A percentile compares a stretch with the other conserved stretches of the same genome.
These are phyloP conservation scores for Zoanthus solanderi DNA, from an alignment of 92 coral and sea anemone genomes.

Conservation along the genomic window DNA sequence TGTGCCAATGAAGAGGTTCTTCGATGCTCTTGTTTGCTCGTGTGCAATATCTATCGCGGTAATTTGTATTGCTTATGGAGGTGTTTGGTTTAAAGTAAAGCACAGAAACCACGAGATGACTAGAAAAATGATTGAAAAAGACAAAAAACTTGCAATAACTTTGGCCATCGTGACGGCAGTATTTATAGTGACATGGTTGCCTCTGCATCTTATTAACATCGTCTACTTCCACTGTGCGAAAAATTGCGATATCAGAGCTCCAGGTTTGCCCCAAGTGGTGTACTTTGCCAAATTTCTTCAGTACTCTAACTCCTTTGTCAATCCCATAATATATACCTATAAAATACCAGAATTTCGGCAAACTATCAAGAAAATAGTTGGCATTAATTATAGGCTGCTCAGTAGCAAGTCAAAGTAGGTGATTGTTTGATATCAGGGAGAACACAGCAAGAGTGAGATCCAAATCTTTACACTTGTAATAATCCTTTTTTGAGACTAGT, in stretches of 20 bases:
- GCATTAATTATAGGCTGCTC: constrained; percentile 25
- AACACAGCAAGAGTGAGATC: neutral
- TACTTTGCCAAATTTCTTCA: constrained; percentile 46
- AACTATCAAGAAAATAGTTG: constrained; percentile 35
- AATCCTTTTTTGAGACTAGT: too few species aligned
- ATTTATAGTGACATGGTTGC: constrained; percentile 35
- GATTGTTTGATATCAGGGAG: neutral
- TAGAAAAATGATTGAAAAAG: constrained; percentile 42
- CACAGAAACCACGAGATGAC: constrained; percentile 52
- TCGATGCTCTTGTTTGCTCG: constrained; percentile 24
- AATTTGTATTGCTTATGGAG: constrained; percentile 36
- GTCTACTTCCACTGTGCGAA: constrained; percentile 28
- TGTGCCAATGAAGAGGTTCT: neutral
- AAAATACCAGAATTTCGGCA: constrained; percentile 41
- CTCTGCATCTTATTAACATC: constrained; percentile 36
- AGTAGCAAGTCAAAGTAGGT: constrained; percentile 34
- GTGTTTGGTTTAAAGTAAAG: constrained; percentile 40
- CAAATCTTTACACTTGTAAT: neutral
- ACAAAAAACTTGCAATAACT: constrained; percentile 46
- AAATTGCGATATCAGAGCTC: neutral
- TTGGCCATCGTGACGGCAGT: constrained; percentile 35
- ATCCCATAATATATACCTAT: constrained; percentile 43
- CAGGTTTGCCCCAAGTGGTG: constrained; percentile 23
- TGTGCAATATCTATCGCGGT: constrained; percentile 5
- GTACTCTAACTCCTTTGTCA: constrained; percentile 33